Conservation (phyloP, 1,140 invertebrate species). For the Nebria ingens region DNA sequence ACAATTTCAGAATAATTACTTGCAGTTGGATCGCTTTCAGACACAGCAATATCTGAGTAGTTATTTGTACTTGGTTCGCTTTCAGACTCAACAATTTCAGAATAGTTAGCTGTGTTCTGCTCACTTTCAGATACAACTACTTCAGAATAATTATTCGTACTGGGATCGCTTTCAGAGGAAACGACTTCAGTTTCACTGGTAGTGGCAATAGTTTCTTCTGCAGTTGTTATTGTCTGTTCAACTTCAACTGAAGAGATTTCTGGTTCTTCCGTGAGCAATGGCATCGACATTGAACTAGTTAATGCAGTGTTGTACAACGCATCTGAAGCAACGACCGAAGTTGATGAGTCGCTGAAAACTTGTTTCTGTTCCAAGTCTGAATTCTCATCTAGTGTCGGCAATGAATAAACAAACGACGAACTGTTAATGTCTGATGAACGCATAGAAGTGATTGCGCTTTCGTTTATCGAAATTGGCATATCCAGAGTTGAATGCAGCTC, state of each 20-base stretch:
- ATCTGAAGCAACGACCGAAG: neutral
- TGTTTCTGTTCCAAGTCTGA: constrained; percentile 1
- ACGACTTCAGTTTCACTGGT: neutral
- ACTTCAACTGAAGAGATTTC: constrained; percentile 16
- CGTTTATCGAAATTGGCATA: constrained; percentile 55
- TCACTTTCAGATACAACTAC: neutral
- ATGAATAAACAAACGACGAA: constrained; percentile 26
- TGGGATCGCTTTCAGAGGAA: no score
- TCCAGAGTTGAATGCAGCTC: constrained; percentile 50
- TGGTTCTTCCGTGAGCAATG: constrained; percentile 22
- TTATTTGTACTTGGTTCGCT: no score
- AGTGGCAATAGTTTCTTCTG: constrained; percentile 2
- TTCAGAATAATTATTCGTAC: neutral
- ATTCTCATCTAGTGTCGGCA: constrained; percentile 26
- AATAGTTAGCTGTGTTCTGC: neutral
- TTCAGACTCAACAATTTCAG: no score
- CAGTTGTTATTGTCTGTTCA: neutral
- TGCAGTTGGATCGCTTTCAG: no score
- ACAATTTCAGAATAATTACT: no score
- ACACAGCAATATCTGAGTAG: no score
- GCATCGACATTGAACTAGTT: constrained; percentile 15
- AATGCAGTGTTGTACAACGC: neutral
- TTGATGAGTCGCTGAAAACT: neutral
- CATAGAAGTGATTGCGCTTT: constrained; percentile 45
- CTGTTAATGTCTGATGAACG: constrained; percentile 24